These are phyloP conservation scores for Eugnorisma glareosa DNA, from an alignment of 2,888 invertebrate genomes.

Conservation along the genomic window DNA sequence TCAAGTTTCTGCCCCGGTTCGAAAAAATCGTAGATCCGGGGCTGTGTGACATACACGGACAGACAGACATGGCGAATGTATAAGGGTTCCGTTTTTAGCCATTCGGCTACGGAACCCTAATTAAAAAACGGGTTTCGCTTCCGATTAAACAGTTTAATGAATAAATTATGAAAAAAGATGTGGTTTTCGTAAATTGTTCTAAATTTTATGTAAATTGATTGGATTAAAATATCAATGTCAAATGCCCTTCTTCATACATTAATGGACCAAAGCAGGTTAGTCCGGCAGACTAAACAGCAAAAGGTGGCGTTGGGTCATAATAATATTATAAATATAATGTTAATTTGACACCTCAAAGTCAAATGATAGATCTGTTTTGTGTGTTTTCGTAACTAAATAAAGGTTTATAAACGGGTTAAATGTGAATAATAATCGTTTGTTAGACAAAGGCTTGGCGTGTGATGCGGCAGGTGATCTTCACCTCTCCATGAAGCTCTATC, in stretches of 20 bases:
- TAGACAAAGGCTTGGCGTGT: slow-evolving; percentile 58
- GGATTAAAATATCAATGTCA: slow-evolving; percentile 60
- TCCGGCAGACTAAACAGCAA: slow-evolving; percentile 26
- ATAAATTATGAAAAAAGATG: slow-evolving; percentile 18
- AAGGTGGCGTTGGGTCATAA: slow-evolving; percentile 17
- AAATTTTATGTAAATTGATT: slow-evolving; percentile 53
- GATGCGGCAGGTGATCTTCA: slow-evolving; percentile 72
- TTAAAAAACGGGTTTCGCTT: slow-evolving; percentile 52
- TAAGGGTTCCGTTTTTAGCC: too few species aligned
- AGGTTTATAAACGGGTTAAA: slow-evolving; percentile 17
- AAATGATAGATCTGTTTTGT: slow-evolving; percentile 41
- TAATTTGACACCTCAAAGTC: slow-evolving; percentile 40
- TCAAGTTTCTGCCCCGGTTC: too few species aligned
- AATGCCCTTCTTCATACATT: slow-evolving; percentile 56
- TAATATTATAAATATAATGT: slow-evolving; percentile 25
- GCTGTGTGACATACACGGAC: too few species aligned
- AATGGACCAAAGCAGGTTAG: slow-evolving; percentile 18
- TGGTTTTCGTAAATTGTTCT: slow-evolving; percentile 35
- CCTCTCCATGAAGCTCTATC: slow-evolving; percentile 70
- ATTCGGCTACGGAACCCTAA: too few species aligned
- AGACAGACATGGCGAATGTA: too few species aligned
- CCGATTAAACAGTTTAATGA: slow-evolving; percentile 27
- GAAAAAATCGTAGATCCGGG: too few species aligned
- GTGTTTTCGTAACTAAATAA: slow-evolving; percentile 43
- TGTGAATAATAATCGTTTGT: slow-evolving; percentile 42